Percentiles rank a stretch among this genome's conserved stretches.
Evolutionary conservation across 2,888 invertebrate species (phyloP).

Genomic region (Anagyrus pseudococci): DNA sequence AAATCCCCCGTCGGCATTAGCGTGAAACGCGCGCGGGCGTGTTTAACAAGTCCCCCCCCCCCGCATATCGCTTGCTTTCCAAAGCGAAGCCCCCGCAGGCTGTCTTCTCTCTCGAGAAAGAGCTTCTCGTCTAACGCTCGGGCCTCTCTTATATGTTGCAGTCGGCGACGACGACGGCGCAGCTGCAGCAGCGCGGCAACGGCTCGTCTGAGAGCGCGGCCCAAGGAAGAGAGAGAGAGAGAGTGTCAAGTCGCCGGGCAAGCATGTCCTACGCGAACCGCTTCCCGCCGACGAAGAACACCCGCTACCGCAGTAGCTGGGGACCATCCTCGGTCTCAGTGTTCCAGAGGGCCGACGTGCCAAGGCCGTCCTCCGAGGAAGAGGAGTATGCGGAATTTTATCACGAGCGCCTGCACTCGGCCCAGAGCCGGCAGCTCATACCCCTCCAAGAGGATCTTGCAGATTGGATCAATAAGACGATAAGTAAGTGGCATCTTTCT

Average conservation of each 20-base stretch:
- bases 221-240: neutral
- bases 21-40: no score
- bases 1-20: no score
- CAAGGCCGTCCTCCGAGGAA: slow-evolving; percentile 61
- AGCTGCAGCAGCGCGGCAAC: neutral
- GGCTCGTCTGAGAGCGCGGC: slow-evolving; percentile 6
- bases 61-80: no score
- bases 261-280: slow-evolving; percentile 59
- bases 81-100: no score
- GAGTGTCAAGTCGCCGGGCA: slow-evolving; percentile 25
- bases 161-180: neutral
- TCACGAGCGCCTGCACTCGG: slow-evolving; percentile 75
- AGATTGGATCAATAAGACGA: slow-evolving; percentile 86
- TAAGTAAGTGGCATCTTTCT: slow-evolving; percentile 69
- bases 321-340: slow-evolving; percentile 67
- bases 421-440: slow-evolving; percentile 80
- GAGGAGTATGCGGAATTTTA: slow-evolving; percentile 72
- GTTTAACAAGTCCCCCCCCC: no score
- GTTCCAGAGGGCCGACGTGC: slow-evolving; percentile 56
- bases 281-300: slow-evolving; percentile 58
- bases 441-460: slow-evolving; percentile 87
- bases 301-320: slow-evolving; percentile 67
- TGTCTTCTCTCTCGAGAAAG: no score
- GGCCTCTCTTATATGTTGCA: neutral
- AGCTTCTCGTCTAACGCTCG: no score